These are phyloP conservation scores for Simalia tracyae DNA, from an alignment of 2,797 vertebrate genomes.

Conservation along the genomic window DNA sequence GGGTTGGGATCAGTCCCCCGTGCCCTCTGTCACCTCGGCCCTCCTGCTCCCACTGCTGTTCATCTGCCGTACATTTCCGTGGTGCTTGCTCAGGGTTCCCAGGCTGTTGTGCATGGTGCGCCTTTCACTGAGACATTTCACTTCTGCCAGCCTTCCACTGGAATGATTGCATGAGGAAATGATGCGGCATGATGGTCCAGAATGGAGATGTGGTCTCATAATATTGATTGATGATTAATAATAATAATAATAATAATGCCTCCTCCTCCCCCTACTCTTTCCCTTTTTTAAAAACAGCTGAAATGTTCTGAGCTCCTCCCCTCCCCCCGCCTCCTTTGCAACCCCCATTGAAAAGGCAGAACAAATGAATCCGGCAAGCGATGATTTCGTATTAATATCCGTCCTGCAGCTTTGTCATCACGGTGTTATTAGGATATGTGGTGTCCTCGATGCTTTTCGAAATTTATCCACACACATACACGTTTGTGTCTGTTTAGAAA, in stretches of 20 bases:
- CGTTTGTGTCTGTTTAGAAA: conserved; percentile 33
- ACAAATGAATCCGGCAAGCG: conserved; percentile 66
- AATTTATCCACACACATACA: conserved; percentile 41
- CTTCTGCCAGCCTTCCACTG: conserved; percentile 26
- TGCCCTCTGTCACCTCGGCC: not conserved
- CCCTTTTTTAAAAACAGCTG: not conserved
- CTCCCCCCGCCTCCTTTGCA: conserved; percentile 35
- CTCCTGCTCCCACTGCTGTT: not conserved
- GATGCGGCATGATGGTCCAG: conserved; percentile 21
- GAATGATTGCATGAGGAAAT: conserved; percentile 30
- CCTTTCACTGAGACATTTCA: conserved; percentile 26
- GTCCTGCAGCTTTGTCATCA: conserved; percentile 47
- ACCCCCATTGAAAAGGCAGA: conserved; percentile 25
- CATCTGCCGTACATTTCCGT: conserved; percentile 2
- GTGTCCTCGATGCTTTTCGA: conserved; percentile 49
- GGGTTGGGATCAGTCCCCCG: not conserved
- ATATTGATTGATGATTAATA: not conserved
- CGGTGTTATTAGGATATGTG: conserved; percentile 57
- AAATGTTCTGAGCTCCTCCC: conserved; percentile 49
- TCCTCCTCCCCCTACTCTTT: conserved; percentile 24
- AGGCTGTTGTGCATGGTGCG: conserved; percentile 27
- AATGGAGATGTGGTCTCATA: not conserved
- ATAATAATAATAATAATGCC: conserved; percentile 17
- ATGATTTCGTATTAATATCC: conserved; percentile 50
- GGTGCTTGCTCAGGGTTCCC: conserved; percentile 7